Percentiles rank a stretch among this genome's conserved stretches.
Evolutionary conservation across 2,888 invertebrate genomes (phyloP).

Genomic region (Macrosoma leucophasiata): DNA sequence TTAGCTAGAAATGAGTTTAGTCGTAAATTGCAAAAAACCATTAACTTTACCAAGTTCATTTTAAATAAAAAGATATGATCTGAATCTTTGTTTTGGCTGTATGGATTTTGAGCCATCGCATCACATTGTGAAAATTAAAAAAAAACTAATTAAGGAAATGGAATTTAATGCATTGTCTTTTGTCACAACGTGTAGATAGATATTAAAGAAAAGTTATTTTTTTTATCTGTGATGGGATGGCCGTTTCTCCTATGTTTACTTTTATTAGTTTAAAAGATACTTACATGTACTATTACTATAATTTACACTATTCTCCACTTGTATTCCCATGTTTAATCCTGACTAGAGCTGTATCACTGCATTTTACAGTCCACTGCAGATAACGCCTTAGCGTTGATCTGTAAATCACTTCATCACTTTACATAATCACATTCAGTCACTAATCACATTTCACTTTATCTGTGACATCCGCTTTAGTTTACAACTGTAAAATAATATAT

Average conservation of each 20-base stretch:
- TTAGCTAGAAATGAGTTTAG: conserved; percentile 9
- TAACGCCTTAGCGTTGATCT: conserved; percentile 17
- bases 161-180: too few relatives aligned
- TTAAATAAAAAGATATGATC: too few relatives aligned
- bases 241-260: neutral
- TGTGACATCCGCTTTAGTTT: conserved; percentile 30
- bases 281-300: conserved; percentile 68
- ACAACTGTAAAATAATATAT: conserved; percentile 2
- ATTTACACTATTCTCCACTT: conserved; percentile 63
- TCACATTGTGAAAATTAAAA: too few relatives aligned
- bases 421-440: conserved; percentile 24
- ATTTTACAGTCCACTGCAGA: conserved; percentile 26
- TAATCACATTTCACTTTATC: conserved; percentile 25
- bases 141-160: too few relatives aligned
- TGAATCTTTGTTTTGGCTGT: too few relatives aligned
- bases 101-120: too few relatives aligned
- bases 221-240: neutral
- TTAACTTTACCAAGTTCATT: too few relatives aligned
- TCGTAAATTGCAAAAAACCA: too few relatives aligned
- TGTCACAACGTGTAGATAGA: too few relatives aligned
- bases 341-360: conserved; percentile 36
- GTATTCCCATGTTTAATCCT: conserved; percentile 60
- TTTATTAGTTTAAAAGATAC: conserved; percentile 29
- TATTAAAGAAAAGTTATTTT: too few relatives aligned
- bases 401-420: conserved; percentile 29